Evolutionary conservation across 2,888 invertebrate genomes (phyloP).

Genomic region (Sphinx pinastri): DNA sequence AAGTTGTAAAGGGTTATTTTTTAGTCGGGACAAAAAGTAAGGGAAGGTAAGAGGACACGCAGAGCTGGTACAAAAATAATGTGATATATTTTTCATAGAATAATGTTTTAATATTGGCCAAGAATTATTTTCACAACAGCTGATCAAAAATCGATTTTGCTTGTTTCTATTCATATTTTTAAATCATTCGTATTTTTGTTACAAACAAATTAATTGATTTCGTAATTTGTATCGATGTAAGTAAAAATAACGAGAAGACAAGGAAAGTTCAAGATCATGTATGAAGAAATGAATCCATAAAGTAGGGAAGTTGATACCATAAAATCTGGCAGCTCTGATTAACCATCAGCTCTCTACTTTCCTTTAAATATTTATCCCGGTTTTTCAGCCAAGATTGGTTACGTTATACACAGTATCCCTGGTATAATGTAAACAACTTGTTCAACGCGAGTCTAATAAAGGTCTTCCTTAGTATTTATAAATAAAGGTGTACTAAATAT

Average conservation of each 20-base stretch:
- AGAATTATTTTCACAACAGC: background rate
- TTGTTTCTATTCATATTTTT: background rate
- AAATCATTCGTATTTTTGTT: background rate
- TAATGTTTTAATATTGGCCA: background rate
- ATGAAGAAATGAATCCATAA: background rate
- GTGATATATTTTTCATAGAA: background rate
- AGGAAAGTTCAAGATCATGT: background rate
- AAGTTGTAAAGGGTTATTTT: slow-evolving; percentile 16
- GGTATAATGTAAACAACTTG: background rate
- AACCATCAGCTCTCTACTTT: background rate
- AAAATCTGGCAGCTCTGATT: background rate
- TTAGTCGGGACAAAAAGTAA: background rate
- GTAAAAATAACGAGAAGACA: background rate
- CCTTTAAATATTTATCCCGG: background rate
- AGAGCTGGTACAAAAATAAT: background rate
- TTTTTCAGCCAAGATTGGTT: background rate
- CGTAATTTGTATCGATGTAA: background rate
- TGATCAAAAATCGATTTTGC: background rate
- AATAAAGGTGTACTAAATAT: slow-evolving; percentile 24
- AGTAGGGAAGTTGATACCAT: too few relatives aligned
- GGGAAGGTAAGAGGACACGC: background rate
- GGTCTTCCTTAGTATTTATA: slow-evolving; percentile 60
- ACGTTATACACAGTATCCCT: background rate
- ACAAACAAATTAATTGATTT: background rate
- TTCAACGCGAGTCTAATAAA: slow-evolving; percentile 41